A percentile compares a stretch with the other conserved stretches of the same genome.
These are phyloP conservation scores for Malurus melanocephalus DNA, from an alignment of 2,113 vertebrate species.

Conservation along the genomic window DNA sequence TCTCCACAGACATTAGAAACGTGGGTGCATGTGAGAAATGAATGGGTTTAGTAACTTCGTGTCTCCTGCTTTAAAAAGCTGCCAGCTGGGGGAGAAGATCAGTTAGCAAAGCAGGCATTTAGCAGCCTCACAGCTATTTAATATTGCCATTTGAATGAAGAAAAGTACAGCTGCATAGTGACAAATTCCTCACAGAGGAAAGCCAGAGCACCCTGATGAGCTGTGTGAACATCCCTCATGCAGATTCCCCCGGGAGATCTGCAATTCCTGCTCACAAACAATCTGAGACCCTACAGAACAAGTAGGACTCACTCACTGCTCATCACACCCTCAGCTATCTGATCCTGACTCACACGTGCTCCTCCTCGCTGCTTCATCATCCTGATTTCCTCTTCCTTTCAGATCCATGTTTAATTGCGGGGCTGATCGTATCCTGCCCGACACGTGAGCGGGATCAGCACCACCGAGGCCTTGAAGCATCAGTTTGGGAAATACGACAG, in stretches of 20 bases:
- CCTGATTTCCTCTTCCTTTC: neutral
- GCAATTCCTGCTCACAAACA: neutral
- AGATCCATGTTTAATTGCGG: neutral
- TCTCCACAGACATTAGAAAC: neutral
- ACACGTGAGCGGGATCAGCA: neutral
- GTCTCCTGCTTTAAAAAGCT: neutral
- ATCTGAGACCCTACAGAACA: neutral
- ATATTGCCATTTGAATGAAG: neutral
- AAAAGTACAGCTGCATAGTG: neutral
- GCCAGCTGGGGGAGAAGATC: neutral
- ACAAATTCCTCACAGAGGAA: neutral
- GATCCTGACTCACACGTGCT: neutral
- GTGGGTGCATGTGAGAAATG: constrained; percentile 9
- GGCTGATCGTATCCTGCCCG: neutral
- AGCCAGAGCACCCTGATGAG: neutral
- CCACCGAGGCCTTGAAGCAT: neutral
- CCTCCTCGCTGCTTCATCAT: neutral
- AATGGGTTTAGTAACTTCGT: neutral
- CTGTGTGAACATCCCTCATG: neutral
- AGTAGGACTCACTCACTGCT: neutral
- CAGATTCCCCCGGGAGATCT: neutral
- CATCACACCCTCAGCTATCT: neutral
- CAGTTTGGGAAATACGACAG: neutral
- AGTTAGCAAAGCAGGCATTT: neutral
- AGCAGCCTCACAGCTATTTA: constrained; percentile 18